A percentile compares a stretch with the other conserved stretches of the same genome.
phyloP scores from a whole-genome alignment of 37 sponge, comb jelly and placozoan species.

The Eunapius fragilis region DNA sequence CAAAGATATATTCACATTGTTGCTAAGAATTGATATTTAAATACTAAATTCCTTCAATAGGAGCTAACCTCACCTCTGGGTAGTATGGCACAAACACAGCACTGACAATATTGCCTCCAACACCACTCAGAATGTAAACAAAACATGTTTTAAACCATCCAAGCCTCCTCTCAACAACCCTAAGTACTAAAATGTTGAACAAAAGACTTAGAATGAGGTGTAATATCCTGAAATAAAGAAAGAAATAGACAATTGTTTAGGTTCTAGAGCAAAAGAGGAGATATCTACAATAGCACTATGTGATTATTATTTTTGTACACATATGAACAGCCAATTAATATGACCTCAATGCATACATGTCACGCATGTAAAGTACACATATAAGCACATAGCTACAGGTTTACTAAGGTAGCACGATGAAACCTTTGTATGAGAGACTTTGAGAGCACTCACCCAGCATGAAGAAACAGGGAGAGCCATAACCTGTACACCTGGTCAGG shows the following conservation, averaged over 20 bases:
- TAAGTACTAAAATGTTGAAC: slow-evolving; percentile 69
- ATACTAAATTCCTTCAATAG: too few relatives aligned
- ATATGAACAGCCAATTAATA: too few relatives aligned
- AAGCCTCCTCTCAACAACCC: slow-evolving; percentile 85
- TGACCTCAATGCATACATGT: too few relatives aligned
- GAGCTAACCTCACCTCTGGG: slow-evolving; percentile 66
- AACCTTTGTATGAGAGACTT: not conserved
- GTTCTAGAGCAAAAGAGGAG: too few relatives aligned
- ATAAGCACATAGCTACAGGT: too few relatives aligned
- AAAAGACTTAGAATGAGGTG: slow-evolving; percentile 72
- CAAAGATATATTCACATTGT: too few relatives aligned
- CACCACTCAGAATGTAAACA: slow-evolving; percentile 88
- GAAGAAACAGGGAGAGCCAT: slow-evolving; percentile 62
- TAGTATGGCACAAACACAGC: slow-evolving; percentile 88
- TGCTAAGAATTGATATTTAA: too few relatives aligned
- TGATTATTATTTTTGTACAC: too few relatives aligned
- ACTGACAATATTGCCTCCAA: slow-evolving; percentile 93
- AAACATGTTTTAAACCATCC: slow-evolving; percentile 86
- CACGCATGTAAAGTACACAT: too few relatives aligned
- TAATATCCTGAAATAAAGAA: slow-evolving; percentile 45
- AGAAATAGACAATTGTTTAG: too few relatives aligned
- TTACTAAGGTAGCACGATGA: too few relatives aligned
- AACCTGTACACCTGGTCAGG: slow-evolving; percentile 94
- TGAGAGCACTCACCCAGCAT: slow-evolving; percentile 42
- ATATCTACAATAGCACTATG: too few relatives aligned